Evolutionary conservation across 2,113 vertebrate species (phyloP).

Genomic region (Cariama cristata): DNA sequence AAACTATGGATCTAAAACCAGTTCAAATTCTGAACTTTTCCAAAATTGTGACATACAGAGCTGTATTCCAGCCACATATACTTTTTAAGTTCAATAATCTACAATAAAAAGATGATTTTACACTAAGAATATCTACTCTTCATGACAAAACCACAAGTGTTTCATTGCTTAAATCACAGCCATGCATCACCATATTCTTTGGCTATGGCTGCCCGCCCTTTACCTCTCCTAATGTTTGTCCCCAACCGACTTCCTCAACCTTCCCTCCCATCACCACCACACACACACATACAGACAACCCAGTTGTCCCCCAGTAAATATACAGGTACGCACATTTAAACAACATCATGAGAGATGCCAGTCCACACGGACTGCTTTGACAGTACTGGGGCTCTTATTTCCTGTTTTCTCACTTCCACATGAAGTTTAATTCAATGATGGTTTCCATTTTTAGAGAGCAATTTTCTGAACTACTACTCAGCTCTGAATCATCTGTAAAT

Average conservation of each 20-base stretch:
- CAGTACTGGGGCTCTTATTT: neutral
- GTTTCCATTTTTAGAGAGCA: slow-evolving; percentile 23
- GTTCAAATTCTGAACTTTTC: neutral
- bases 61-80: neutral
- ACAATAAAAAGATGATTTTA: neutral
- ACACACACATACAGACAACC: neutral
- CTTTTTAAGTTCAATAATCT: neutral
- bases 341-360: neutral
- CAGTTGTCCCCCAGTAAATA: neutral
- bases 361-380: neutral
- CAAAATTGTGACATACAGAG: neutral
- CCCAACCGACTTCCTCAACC: neutral
- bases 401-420: neutral
- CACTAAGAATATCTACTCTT: neutral
- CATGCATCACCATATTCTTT: neutral
- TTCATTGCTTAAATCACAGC: neutral
- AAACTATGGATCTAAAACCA: neutral
- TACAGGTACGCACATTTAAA: neutral
- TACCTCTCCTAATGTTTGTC: neutral
- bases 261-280: neutral
- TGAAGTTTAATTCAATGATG: neutral
- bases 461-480: neutral
- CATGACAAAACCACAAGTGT: neutral
- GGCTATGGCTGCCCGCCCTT: neutral
- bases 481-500: slow-evolving; percentile 18